Evolutionary conservation across 2,888 invertebrate genomes (phyloP).

Genomic region (Microctonus aethiopoides): DNA sequence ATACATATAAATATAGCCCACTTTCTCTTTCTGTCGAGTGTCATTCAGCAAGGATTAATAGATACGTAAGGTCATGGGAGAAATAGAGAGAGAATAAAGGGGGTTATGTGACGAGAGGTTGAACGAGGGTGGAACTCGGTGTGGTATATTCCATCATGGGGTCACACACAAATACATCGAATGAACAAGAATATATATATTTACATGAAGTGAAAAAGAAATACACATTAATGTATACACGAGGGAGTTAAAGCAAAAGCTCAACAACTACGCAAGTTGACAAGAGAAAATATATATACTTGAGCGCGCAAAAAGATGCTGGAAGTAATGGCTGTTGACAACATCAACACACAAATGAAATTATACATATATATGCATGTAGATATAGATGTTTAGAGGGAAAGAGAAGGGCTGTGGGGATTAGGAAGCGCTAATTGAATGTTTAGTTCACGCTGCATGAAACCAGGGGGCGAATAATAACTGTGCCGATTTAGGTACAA

Average conservation of each 20-base stretch:
- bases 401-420: constrained; percentile 49
- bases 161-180: neutral
- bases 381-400: neutral
- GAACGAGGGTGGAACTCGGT: constrained; percentile 34
- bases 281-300: constrained; percentile 15
- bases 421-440: constrained; percentile 67
- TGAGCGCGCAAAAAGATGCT: constrained; percentile 57
- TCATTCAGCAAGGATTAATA: constrained; percentile 64
- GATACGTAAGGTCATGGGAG: constrained; percentile 59
- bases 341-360: constrained; percentile 42
- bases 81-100: constrained; percentile 34
- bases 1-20: neutral
- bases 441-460: constrained; percentile 54
- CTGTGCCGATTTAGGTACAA: constrained; percentile 34
- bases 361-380: neutral
- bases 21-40: constrained; percentile 56
- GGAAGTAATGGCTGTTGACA: constrained; percentile 67
- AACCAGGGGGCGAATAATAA: constrained; percentile 18
- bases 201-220: constrained; percentile 35
- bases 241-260: constrained; percentile 36
- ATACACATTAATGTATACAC: constrained; percentile 36
- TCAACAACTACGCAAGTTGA: constrained; percentile 31
- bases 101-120: constrained; percentile 25
- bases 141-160: constrained; percentile 18
- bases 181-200: constrained; percentile 7